These are phyloP conservation scores for Apostichopus leukothele DNA, from an alignment of 53 echinoderm and acorn worm genomes.

Conservation along the genomic window DNA sequence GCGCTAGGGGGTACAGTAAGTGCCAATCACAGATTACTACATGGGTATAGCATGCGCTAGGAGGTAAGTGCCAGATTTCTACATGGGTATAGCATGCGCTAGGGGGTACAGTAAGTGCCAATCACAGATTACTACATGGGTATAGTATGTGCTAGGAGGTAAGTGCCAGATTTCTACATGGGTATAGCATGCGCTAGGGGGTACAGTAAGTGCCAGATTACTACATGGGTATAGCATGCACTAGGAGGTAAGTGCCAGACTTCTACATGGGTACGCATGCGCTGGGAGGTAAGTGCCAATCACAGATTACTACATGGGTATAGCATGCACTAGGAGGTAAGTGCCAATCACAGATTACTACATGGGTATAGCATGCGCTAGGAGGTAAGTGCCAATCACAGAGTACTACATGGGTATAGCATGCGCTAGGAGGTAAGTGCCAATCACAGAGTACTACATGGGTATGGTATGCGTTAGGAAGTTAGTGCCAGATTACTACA, in stretches of 20 bases:
- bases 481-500: constrained; percentile 41
- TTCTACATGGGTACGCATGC: neutral
- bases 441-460: constrained; percentile 79
- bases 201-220: constrained; percentile 38
- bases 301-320: neutral
- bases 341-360: constrained; percentile 23
- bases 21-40: constrained; percentile 93
- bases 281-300: neutral
- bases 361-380: no score
- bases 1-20: no score
- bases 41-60: constrained; percentile 87
- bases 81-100: neutral
- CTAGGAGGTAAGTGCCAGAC: constrained; percentile 66
- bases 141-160: constrained; percentile 84
- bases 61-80: constrained; percentile 58
- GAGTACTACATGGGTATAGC: no score
- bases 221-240: constrained; percentile 89
- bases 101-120: constrained; percentile 78
- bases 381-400: no score
- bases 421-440: no score
- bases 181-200: no score
- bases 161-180: neutral
- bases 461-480: constrained; percentile 81
- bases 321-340: constrained; percentile 45
- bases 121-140: constrained; percentile 98